Conservation (phyloP, 2,797 vertebrate species). For the Sebastes nivosus region DNA sequence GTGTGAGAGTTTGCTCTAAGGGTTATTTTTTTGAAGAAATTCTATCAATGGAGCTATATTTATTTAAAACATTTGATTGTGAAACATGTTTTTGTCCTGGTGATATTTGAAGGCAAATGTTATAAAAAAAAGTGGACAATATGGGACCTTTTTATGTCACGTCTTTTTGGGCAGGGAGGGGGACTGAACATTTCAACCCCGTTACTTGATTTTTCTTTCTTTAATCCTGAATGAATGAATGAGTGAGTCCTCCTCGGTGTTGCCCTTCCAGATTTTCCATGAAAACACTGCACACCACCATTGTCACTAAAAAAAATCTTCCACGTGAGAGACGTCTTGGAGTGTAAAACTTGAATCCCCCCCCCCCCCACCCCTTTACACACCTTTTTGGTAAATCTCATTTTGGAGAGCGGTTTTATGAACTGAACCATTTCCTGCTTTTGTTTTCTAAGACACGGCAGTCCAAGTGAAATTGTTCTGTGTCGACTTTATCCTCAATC, state of each 20-base stretch:
- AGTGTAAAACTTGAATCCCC: constrained; percentile 71
- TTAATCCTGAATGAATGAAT: constrained; percentile 38
- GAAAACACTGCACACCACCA: constrained; percentile 55
- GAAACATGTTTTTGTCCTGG: constrained; percentile 65
- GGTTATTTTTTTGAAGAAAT: constrained; percentile 44
- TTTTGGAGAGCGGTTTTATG: constrained; percentile 28
- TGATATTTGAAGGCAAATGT: constrained; percentile 64
- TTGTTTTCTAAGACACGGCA: constrained; percentile 44
- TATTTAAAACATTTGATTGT: constrained; percentile 75
- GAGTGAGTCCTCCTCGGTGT: constrained; percentile 39
- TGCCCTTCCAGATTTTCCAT: constrained; percentile 55
- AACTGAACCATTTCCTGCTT: constrained; percentile 55
- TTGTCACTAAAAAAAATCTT: constrained; percentile 64
- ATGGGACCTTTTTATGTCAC: constrained; percentile 55
- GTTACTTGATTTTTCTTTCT: constrained; percentile 37
- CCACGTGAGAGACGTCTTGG: constrained; percentile 63
- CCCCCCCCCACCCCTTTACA: neutral
- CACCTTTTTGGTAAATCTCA: constrained; percentile 43
- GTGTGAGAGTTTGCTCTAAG: constrained; percentile 42
- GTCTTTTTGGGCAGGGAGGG: constrained; percentile 10
- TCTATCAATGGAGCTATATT: constrained; percentile 73
- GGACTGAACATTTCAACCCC: constrained; percentile 39
- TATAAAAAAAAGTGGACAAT: constrained; percentile 26
- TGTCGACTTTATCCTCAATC: constrained; percentile 56
- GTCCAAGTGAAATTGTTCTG: constrained; percentile 46